Evolutionary conservation across 2,797 vertebrate species (phyloP).

Genomic region (Halcyon badia): DNA sequence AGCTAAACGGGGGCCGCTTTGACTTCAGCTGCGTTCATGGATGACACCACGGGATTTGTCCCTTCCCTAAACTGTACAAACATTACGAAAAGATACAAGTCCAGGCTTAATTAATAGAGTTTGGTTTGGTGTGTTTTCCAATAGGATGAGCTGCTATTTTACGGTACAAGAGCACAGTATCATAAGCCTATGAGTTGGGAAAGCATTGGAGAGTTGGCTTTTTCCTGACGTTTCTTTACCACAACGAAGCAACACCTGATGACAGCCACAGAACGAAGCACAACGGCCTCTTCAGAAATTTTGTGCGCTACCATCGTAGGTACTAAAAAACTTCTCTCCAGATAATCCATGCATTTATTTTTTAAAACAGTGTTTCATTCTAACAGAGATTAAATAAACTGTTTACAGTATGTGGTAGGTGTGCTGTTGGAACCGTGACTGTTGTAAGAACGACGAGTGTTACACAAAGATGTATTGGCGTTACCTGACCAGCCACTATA

Average conservation of each 20-base stretch:
- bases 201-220: not conserved
- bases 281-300: not conserved
- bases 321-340: not conserved
- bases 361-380: not conserved
- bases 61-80: slow-evolving; percentile 1
- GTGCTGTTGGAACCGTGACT: not conserved
- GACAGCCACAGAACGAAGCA: not conserved
- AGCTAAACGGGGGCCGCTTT: slow-evolving; percentile 53
- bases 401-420: not conserved
- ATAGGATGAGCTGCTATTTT: slow-evolving; percentile 17
- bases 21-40: slow-evolving; percentile 16
- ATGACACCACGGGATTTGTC: slow-evolving; percentile 1
- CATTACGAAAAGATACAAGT: slow-evolving; percentile 3
- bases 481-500: not conserved
- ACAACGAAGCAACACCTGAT: not conserved
- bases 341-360: not conserved
- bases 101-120: not conserved
- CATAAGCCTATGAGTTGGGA: not conserved
- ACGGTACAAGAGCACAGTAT: not conserved
- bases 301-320: not conserved
- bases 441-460: not conserved
- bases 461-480: not conserved
- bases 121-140: not conserved
- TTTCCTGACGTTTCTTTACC: slow-evolving; percentile 10
- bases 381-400: slow-evolving; percentile 7